These are phyloP conservation scores for Salmo trutta DNA, from an alignment of 2,797 vertebrate species.

Conservation along the genomic window DNA sequence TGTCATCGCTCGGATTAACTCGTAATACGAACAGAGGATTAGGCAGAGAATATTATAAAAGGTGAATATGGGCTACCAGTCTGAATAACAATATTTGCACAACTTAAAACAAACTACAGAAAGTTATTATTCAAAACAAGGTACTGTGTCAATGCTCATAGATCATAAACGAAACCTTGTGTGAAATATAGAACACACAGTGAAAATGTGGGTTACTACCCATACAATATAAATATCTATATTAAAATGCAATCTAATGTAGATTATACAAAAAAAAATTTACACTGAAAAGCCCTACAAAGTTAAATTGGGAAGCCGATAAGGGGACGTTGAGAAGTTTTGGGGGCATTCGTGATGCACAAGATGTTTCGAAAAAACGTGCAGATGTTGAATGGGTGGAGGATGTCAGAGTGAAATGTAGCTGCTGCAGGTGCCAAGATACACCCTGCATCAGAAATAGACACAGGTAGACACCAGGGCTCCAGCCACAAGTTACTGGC, in stretches of 20 bases:
- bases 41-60: neutral
- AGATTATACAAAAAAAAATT: neutral
- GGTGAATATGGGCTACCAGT: neutral
- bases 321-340: conserved; percentile 62
- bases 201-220: neutral
- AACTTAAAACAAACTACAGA: neutral
- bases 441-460: conserved; percentile 73
- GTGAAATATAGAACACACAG: neutral
- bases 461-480: conserved; percentile 71
- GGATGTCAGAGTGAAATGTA: conserved; percentile 78
- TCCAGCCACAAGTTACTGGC: conserved; percentile 70
- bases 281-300: conserved; percentile 25
- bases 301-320: conserved; percentile 55
- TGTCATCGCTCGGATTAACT: neutral
- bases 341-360: conserved; percentile 57
- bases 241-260: neutral
- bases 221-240: neutral
- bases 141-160: neutral
- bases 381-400: conserved; percentile 79
- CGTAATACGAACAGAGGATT: neutral
- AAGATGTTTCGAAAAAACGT: conserved; percentile 77
- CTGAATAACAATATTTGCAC: neutral
- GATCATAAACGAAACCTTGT: neutral
- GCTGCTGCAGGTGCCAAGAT: conserved; percentile 73
- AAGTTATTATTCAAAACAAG: neutral